Base-by-base conservation (phyloP, 2,888 invertebrate species). In the Amblyjoppa proteus region DNA sequence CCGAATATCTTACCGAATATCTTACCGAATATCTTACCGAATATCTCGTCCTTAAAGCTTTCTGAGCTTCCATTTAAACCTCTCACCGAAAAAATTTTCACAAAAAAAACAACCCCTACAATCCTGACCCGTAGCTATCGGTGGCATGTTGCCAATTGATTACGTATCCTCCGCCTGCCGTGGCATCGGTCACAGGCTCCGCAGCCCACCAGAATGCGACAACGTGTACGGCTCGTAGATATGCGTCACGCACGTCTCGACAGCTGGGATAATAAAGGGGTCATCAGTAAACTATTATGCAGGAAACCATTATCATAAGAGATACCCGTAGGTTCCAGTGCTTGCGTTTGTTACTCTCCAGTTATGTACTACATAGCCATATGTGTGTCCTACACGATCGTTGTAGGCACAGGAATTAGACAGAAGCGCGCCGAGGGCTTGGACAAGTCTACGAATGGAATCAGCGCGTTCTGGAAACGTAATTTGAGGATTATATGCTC, bases 401-500 rank as follows among this genome's bases (percentile, higher is more conserved):
- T 25, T 25, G 61, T 25, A 45, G 38, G 66, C 34, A 68, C 13
- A 41, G 66, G 38, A 61, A 61, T 31, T 74, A 41, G 49, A 51
- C 53, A n/a, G 28, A 28, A 71, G 68, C 58, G 53, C 20, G 49
- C 28, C 45, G 74, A n/a, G 49, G 7, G 51, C n/a, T 66, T 58
- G 34, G 64, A 53, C 34, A 79, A 45, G 58, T 64, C 53, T 64
- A 76, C 81, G 74, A 85, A 90, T 89, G 89, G 90, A 90, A 88
- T 87, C 88, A 84, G 82, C 84, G 88, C 89, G 89, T 88, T 89
- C 87, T 88, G 88, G 88, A 88, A 89, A 88, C 91, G 91, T 92
- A 92, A 92, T 92, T 91, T 89, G 90, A 88, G 91, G 91, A 92
- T 92, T 92, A 92, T 84, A 81, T 87, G 89, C 88, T 80, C 78